Percentiles rank a stretch among this genome's conserved stretches.
phyloP scores from a whole-genome alignment of 2,113 vertebrate genomes.

The Leucoraja erinaceus region DNA sequence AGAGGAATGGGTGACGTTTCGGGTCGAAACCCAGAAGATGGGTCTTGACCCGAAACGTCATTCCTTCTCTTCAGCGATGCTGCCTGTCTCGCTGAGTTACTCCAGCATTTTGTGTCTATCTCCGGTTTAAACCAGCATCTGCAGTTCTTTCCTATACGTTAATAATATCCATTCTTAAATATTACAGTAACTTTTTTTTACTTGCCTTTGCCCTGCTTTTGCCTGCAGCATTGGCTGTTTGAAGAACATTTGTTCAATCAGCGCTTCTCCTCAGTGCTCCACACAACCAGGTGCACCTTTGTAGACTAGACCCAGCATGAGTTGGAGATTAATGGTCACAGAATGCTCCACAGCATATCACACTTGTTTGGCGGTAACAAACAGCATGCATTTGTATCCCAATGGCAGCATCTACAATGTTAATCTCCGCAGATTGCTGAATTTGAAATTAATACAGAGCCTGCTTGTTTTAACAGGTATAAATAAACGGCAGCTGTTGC shows the following conservation, averaged over 20 bases:
- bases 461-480: conserved; percentile 16
- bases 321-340: neutral
- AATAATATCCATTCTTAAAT: neutral
- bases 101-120: no score
- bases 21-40: no score
- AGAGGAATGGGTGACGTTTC: no score
- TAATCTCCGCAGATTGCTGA: neutral
- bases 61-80: no score
- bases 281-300: neutral
- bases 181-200: neutral
- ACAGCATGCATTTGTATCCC: neutral
- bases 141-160: no score
- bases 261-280: neutral
- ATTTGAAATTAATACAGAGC: conserved; percentile 20
- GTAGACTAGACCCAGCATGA: neutral
- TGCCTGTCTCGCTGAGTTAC: no score
- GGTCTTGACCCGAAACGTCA: no score
- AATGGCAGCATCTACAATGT: neutral
- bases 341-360: neutral
- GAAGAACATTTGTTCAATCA: neutral
- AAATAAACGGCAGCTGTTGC: neutral
- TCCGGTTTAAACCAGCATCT: no score
- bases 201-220: conserved; percentile 3
- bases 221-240: neutral
- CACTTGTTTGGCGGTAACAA: neutral